Conservation (phyloP, 2,113 vertebrate species). For the Sebastes schlegelii region DNA sequence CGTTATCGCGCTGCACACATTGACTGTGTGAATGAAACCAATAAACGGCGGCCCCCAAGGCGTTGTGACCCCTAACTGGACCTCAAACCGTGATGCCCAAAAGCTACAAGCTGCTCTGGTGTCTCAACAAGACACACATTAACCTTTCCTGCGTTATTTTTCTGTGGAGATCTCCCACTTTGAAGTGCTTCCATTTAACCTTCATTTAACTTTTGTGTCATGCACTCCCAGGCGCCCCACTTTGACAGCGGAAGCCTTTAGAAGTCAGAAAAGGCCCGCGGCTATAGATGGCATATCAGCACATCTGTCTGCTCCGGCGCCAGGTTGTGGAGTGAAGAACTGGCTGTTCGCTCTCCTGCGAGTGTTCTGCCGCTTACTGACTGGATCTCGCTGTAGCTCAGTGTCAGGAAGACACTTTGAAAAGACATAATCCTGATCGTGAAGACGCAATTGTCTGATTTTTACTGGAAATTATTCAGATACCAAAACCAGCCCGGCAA, state of each 20-base stretch:
- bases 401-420: constrained; percentile 51
- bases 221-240: constrained; percentile 67
- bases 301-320: constrained; percentile 77
- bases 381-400: constrained; percentile 26
- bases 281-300: constrained; percentile 79
- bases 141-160: constrained; percentile 79
- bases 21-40: constrained; percentile 43
- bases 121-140: constrained; percentile 82
- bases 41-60: constrained; percentile 67
- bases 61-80: constrained; percentile 72
- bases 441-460: not conserved
- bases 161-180: constrained; percentile 76
- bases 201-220: constrained; percentile 81
- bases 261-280: constrained; percentile 77
- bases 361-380: constrained; percentile 37
- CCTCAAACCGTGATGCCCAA: constrained; percentile 68
- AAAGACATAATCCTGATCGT: constrained; percentile 40
- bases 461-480: constrained; percentile 21
- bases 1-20: constrained; percentile 24
- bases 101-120: constrained; percentile 78
- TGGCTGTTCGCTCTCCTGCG: constrained; percentile 42
- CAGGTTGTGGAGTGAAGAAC: constrained; percentile 60
- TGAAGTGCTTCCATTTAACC: constrained; percentile 84
- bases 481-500: not conserved
- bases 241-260: constrained; percentile 80